Evolutionary conservation across 2,797 vertebrate genomes (phyloP).

Genomic region (Pseudomugil gertrudae): DNA sequence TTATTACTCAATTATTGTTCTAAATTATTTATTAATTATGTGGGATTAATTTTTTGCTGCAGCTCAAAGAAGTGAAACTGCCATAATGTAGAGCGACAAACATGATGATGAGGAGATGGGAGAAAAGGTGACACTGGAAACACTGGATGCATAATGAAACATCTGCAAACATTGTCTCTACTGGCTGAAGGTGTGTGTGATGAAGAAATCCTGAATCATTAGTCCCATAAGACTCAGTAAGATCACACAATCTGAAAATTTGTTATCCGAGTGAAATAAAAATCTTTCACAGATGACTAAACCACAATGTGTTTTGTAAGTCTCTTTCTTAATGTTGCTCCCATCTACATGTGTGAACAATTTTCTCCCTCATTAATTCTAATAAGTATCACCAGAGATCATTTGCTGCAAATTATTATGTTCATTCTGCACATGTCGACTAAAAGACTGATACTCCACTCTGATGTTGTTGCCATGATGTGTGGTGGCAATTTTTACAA

Average conservation of each 20-base stretch:
- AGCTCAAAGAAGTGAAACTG: constrained; percentile 11
- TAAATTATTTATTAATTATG: constrained; percentile 22
- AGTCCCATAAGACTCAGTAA: constrained; percentile 3
- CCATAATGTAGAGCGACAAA: not conserved
- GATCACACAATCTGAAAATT: constrained; percentile 5
- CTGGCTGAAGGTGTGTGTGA: not conserved
- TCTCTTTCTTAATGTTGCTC: constrained; percentile 14
- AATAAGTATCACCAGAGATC: constrained; percentile 30
- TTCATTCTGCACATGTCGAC: constrained; percentile 41
- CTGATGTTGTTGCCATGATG: constrained; percentile 51
- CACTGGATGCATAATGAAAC: not conserved
- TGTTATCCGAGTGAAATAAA: constrained; percentile 2
- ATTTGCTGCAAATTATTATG: constrained; percentile 33
- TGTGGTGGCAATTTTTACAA: not conserved
- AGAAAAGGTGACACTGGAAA: not conserved
- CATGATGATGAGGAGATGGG: not conserved
- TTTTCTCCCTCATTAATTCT: constrained; percentile 50
- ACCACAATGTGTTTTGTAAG: constrained; percentile 7
- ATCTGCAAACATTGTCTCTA: not conserved
- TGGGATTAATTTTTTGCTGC: constrained; percentile 6
- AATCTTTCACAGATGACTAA: constrained; percentile 17
- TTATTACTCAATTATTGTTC: not conserved
- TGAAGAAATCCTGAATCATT: not conserved
- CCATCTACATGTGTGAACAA: constrained; percentile 28
- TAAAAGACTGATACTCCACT: constrained; percentile 48